These are phyloP conservation scores for Cygnus buccinator DNA, from an alignment of 2,113 vertebrate species.

Conservation along the genomic window DNA sequence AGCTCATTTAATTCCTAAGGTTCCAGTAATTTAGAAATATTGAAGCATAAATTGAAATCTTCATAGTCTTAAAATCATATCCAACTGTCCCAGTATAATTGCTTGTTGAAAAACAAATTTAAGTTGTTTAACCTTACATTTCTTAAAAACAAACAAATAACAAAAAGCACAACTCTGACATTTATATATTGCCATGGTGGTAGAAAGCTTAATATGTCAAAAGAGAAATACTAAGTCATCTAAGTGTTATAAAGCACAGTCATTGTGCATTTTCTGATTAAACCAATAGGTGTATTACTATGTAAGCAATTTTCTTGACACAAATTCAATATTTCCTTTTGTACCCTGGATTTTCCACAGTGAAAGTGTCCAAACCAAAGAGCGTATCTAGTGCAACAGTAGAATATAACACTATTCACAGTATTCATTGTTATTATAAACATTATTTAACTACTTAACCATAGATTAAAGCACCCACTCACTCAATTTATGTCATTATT, in stretches of 20 bases:
- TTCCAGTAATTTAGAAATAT: not conserved
- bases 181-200: constrained; percentile 6
- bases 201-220: constrained; percentile 25
- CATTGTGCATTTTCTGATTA: constrained; percentile 68
- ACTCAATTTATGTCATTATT: not conserved
- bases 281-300: constrained; percentile 55
- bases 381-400: not conserved
- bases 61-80: not conserved
- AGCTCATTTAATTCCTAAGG: not conserved
- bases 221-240: not conserved
- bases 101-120: not conserved
- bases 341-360: constrained; percentile 22
- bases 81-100: not conserved
- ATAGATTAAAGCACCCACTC: not conserved
- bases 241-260: constrained; percentile 58
- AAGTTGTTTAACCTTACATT: not conserved
- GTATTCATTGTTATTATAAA: not conserved
- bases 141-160: not conserved
- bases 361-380: not conserved
- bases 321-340: constrained; percentile 64
- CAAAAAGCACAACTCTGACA: not conserved
- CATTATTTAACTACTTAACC: not conserved
- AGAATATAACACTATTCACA: not conserved
- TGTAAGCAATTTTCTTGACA: constrained; percentile 64
- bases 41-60: not conserved